Evolutionary conservation across 2,113 vertebrate genomes (phyloP), one percentile per base, ranked within the genome.

Genomic region (Pleuronectes platessa): DNA sequence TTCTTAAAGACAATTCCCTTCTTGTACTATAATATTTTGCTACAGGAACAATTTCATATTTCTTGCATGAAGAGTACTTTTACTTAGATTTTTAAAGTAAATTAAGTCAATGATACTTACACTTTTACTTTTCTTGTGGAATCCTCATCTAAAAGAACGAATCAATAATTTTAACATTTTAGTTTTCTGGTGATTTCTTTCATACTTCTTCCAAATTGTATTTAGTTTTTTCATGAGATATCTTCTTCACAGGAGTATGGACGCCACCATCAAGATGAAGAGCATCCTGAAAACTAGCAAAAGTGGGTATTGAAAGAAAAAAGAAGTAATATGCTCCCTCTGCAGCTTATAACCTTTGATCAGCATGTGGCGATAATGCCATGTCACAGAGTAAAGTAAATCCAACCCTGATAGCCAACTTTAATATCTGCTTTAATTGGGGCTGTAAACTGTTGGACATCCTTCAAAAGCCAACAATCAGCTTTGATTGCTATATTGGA

Each of bases 251-350:
- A 89, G 73, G 47, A 60, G 23, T 31, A 14, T 63, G 20, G 21
- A 63, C 42, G 5, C 24, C 59, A 10, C 2, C 27, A 76, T 87
- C 31, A 81, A 87, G 40, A 86, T 89, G 81, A 93, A 93, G 68
- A 77, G 91, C 18, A 94, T 94, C 76, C 72, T 93, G 67, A 95
- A 93, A 70, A 20, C 59, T 7, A 53, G 55, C 3, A 92, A 61
- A 67, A 89, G 93, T 93, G 88, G 0, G 85, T 17, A n/a, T n/a
- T 53, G 10, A 18, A n/a, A 53, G 6, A 31, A 31, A 31, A 31
- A 27, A 27, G 5, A 31, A 1, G 31, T 31, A 7, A 21, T 20
- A 17, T 51, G 1, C 1, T 49, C 5, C 17, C 17, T 6, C 14
- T 49, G 45, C 7, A 49, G 18, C 45, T 47, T 3, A 49, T 49